Evolutionary conservation across 2,113 vertebrate species (phyloP), one percentile per base, ranked within the genome.

Genomic region (Apteryx mantelli): DNA sequence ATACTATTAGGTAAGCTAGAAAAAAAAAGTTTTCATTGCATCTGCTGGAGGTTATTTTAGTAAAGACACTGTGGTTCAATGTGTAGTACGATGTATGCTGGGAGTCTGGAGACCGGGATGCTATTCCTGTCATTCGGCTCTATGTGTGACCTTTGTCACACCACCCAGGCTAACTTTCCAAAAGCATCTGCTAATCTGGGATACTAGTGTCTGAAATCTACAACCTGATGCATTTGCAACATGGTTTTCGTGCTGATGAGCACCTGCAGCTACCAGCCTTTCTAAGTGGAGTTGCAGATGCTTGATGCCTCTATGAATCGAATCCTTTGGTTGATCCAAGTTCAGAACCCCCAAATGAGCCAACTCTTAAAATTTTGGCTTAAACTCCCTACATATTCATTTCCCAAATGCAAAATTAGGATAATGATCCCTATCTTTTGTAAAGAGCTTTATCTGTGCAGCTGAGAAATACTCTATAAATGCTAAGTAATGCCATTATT

Each of bases 361-460:
- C 56, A 88, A 40, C 65, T 84, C 32, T 78, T 74, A 86, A 93
- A 89, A 89, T 89, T 88, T 92, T 95, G 93, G 79, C 91, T 86
- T 93, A 86, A 84, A 69, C 4, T 83, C 56, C 76, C 40, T 81
- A 65, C 42, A 53, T 70, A 61, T 11, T 86, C 44, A 55, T 91
- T 94, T 94, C 74, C 71, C 65, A 89, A 89, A 92, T 71, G 87
- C 36, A 75, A 81, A 92, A 82, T 93, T 81, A 88, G 80, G 73
- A 87, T 91, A 96, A 86, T 84, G 52, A 93, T 92, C 34, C 42
- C 34, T 66, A 32, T 71, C 40, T 92, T 95, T 96, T 92, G 64
- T 32, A 84, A 93, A 89, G 61, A 82, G 65, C 79, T 87, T 91
- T 82, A 83, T 36, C 56, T 68, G 22, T 91, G 84, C 83, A 91